Evolutionary conservation across 2,888 invertebrate genomes (phyloP).

Genomic region (Rhingia campestris): DNA sequence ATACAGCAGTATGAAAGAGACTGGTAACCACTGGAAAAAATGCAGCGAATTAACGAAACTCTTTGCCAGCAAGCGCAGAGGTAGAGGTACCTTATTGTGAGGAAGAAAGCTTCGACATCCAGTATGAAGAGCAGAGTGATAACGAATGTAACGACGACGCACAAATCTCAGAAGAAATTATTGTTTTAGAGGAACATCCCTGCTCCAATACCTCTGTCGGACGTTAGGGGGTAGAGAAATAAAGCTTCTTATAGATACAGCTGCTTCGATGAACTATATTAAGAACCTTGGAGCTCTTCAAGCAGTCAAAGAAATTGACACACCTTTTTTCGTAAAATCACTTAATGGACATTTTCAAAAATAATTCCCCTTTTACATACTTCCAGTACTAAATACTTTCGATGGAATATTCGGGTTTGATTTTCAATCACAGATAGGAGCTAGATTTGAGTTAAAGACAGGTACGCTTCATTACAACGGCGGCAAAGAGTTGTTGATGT

Average conservation of each 20-base stretch:
- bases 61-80: background rate
- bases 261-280: slow-evolving; percentile 37
- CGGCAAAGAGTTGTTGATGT: too few relatives aligned
- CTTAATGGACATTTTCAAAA: too few relatives aligned
- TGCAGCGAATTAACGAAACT: slow-evolving; percentile 8
- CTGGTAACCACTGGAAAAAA: slow-evolving; percentile 13
- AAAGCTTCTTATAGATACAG: slow-evolving; percentile 53
- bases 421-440: too few relatives aligned
- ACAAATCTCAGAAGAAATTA: slow-evolving; percentile 17
- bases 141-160: background rate
- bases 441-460: too few relatives aligned
- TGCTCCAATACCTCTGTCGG: slow-evolving; percentile 37
- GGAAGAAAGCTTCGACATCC: slow-evolving; percentile 8
- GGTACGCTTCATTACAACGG: too few relatives aligned
- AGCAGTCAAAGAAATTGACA: background rate
- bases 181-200: slow-evolving; percentile 53
- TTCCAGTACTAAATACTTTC: too few relatives aligned
- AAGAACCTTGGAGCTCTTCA: background rate
- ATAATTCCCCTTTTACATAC: too few relatives aligned
- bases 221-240: slow-evolving; percentile 25
- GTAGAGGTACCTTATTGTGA: slow-evolving; percentile 1
- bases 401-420: too few relatives aligned
- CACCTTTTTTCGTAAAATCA: too few relatives aligned
- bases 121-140: background rate
- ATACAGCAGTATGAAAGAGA: slow-evolving; percentile 10